Conservation (phyloP, 2,888 invertebrate genomes). For the Blera fallax region DNA sequence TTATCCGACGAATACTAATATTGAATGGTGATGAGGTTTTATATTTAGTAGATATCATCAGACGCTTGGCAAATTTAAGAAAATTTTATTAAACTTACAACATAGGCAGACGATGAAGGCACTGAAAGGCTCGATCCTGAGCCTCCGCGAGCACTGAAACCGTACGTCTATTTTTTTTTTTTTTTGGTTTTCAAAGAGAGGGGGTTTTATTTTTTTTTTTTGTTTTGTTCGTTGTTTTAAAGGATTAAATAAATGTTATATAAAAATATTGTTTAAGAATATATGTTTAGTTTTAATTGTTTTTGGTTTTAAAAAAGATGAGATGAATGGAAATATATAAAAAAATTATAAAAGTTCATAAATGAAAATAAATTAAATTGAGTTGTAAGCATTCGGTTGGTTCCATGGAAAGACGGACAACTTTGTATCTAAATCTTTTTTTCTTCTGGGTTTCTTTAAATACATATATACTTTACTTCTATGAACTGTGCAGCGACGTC, state of each 20-base stretch:
- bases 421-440: background rate
- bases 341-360: background rate
- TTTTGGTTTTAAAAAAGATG: background rate
- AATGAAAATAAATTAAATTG: background rate
- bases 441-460: no score
- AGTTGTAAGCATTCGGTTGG: background rate
- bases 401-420: background rate
- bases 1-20: constrained; percentile 48
- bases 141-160: constrained; percentile 86
- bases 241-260: constrained; percentile 23
- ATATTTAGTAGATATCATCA: constrained; percentile 27
- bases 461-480: no score
- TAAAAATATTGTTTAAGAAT: constrained; percentile 23
- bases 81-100: constrained; percentile 84
- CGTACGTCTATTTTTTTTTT: constrained; percentile 83
- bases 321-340: background rate
- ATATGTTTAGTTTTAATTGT: background rate
- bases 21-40: constrained; percentile 48
- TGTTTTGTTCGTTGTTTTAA: constrained; percentile 13
- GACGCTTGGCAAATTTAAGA: constrained; percentile 46
- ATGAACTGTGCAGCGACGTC: no score
- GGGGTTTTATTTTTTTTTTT: constrained; percentile 19
- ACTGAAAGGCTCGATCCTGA: constrained; percentile 93
- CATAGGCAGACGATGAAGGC: constrained; percentile 88
- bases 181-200: constrained; percentile 41